Conservation (phyloP, 2,888 invertebrate genomes). For the Oscheius onirici region DNA sequence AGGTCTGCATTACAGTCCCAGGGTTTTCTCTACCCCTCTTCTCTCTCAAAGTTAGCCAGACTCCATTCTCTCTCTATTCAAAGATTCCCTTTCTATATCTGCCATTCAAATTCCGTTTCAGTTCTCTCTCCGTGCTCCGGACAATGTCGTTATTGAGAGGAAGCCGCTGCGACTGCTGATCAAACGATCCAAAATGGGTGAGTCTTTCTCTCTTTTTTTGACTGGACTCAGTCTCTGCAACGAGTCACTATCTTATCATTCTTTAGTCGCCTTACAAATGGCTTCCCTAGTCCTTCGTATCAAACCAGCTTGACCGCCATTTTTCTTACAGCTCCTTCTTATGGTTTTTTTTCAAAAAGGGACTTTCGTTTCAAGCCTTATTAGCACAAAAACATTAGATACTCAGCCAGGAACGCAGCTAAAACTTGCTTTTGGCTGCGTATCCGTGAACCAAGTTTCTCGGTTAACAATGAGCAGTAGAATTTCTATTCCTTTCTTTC, state of each 20-base stretch:
- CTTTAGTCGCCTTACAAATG: not conserved
- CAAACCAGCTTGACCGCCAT: too few relatives aligned
- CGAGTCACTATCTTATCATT: constrained; percentile 17
- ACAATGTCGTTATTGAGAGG: constrained; percentile 21
- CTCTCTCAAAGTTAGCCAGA: not conserved
- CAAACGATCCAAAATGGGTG: constrained; percentile 28
- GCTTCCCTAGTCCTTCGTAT: too few relatives aligned
- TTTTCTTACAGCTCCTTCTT: too few relatives aligned
- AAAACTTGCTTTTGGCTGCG: too few relatives aligned
- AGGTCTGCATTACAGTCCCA: not conserved
- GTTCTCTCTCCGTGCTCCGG: constrained; percentile 20
- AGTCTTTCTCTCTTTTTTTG: constrained; percentile 23
- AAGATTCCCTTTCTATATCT: not conserved
- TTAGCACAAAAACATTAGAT: too few relatives aligned
- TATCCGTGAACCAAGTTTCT: too few relatives aligned
- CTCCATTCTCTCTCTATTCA: not conserved
- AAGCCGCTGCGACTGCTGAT: constrained; percentile 27
- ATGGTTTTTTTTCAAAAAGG: too few relatives aligned
- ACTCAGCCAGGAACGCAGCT: too few relatives aligned
- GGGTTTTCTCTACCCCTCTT: not conserved
- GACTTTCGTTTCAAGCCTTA: too few relatives aligned
- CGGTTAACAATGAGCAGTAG: too few relatives aligned
- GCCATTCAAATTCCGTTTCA: constrained; percentile 20
- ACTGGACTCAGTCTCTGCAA: not conserved
- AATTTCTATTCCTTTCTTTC: too few relatives aligned